phyloP scores from a whole-genome alignment of 2,797 vertebrate genomes.

The Cheirogaleus major region DNA sequence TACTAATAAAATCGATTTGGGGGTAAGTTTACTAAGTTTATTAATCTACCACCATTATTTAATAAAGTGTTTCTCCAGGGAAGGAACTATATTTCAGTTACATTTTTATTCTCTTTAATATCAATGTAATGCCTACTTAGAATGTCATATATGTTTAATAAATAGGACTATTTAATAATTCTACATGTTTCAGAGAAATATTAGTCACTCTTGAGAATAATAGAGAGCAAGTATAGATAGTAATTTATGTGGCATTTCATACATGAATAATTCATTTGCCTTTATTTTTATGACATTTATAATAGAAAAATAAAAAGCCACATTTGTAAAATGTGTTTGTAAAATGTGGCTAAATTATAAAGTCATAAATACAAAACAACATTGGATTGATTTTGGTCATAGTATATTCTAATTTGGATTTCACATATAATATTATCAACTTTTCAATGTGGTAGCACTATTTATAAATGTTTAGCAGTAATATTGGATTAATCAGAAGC shows the following conservation, averaged over 20 bases:
- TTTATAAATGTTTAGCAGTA: background rate
- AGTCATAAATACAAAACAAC: background rate
- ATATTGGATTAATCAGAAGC: background rate
- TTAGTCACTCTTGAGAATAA: background rate
- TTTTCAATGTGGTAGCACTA: background rate
- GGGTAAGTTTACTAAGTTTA: background rate
- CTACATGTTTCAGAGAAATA: background rate
- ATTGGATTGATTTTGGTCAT: background rate
- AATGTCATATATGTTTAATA: background rate
- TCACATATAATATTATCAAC: background rate
- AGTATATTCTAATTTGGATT: background rate
- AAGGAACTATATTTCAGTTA: background rate
- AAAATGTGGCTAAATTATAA: background rate
- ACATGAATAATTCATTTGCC: background rate
- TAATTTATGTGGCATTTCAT: background rate
- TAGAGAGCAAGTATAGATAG: background rate
- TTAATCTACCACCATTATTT: background rate
- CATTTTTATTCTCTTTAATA: background rate
- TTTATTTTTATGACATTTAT: slow-evolving; percentile 18
- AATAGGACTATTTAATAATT: background rate
- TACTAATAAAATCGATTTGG: background rate
- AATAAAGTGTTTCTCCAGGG: background rate
- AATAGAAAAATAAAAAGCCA: background rate
- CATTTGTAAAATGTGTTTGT: background rate
- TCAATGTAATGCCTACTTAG: background rate